These are phyloP conservation scores for Coregonus sp. DNA, from an alignment of 2,797 vertebrate species.

Conservation along the genomic window DNA sequence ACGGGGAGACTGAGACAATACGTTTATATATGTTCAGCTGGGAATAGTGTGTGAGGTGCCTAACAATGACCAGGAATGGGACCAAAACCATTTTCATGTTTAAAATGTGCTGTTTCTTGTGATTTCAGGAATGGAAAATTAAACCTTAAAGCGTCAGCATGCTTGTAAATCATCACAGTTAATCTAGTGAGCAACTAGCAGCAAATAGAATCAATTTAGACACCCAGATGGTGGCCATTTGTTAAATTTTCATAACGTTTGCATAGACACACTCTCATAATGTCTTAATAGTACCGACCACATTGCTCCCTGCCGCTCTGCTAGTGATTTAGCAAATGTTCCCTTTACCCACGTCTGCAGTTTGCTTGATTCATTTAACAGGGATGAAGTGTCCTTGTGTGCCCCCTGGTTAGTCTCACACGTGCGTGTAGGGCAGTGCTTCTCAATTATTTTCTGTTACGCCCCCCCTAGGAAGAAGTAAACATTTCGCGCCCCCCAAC, in stretches of 20 bases:
- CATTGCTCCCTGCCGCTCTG: not conserved
- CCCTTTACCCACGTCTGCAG: constrained; percentile 8
- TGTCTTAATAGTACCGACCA: constrained; percentile 18
- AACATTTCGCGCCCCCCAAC: too few relatives aligned
- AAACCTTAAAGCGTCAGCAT: too few relatives aligned
- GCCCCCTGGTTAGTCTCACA: constrained; percentile 8
- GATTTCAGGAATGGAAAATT: too few relatives aligned
- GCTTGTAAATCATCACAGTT: too few relatives aligned
- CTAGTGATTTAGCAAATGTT: constrained; percentile 12
- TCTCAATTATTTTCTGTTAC: too few relatives aligned
- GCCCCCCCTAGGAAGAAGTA: too few relatives aligned
- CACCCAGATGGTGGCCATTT: constrained; percentile 25
- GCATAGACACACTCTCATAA: not conserved
- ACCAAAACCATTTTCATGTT: too few relatives aligned
- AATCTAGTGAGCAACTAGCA: too few relatives aligned
- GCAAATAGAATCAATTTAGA: not conserved
- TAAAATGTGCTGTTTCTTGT: too few relatives aligned
- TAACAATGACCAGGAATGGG: not conserved
- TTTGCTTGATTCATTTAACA: not conserved
- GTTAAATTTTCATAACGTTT: not conserved
- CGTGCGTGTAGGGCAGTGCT: too few relatives aligned
- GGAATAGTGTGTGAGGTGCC: too few relatives aligned
- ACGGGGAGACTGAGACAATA: not conserved
- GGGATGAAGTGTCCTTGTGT: constrained; percentile 29
- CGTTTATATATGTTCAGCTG: not conserved